A percentile compares a stretch with the other conserved stretches of the same genome.
Conservation (phyloP, 2,113 vertebrate genomes). For the Lagopus leucura region DNA sequence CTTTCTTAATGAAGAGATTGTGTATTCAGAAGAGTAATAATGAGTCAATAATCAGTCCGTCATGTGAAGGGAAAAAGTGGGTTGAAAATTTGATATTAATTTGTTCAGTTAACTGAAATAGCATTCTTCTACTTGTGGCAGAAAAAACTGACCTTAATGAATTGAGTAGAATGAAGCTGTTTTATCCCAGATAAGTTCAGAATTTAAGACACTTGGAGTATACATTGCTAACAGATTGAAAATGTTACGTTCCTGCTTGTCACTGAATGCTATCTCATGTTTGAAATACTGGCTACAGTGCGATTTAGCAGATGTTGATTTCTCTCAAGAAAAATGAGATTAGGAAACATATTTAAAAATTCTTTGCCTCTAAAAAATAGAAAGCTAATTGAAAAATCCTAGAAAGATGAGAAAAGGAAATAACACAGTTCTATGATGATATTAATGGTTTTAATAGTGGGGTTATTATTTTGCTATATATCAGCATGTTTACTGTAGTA, state of each 20-base stretch:
- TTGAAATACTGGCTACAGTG: background rate
- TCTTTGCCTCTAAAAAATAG: background rate
- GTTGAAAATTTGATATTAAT: background rate
- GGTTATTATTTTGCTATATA: background rate
- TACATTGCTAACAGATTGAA: accelerated
- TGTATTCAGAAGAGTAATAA: background rate
- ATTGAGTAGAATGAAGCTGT: background rate
- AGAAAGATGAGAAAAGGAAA: background rate
- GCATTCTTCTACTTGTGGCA: background rate
- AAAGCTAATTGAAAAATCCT: background rate
- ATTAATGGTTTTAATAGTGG: background rate
- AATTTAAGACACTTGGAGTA: background rate
- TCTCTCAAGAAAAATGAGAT: background rate
- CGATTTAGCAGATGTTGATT: background rate
- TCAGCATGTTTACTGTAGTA: background rate
- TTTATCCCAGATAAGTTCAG: background rate
- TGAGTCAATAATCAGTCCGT: background rate
- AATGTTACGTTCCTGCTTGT: background rate
- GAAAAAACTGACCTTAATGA: background rate
- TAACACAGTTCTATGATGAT: background rate
- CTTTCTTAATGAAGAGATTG: accelerated
- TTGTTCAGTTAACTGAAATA: background rate
- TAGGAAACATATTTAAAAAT: background rate
- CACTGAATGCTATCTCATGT: background rate
- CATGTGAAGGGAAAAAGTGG: background rate